These are phyloP conservation scores for Barnardius zonarius DNA, from an alignment of 2,113 vertebrate genomes.

Conservation along the genomic window DNA sequence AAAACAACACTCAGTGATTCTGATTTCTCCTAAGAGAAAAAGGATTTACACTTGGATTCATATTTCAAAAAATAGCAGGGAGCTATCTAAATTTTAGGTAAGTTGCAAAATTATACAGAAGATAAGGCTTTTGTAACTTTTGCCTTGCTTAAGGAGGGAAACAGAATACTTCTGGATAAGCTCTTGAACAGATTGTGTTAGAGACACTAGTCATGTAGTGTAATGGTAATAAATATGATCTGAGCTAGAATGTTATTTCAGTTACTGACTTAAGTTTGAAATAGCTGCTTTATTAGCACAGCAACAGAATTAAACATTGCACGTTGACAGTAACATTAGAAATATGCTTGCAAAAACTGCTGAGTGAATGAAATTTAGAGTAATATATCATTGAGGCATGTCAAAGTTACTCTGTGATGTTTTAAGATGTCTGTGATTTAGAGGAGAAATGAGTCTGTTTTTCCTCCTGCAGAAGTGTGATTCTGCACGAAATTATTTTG, in stretches of 20 bases:
- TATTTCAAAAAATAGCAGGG: background rate
- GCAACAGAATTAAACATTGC: slow-evolving; percentile 13
- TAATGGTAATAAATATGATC: background rate
- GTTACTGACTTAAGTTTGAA: background rate
- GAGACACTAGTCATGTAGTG: background rate
- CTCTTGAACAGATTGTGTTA: background rate
- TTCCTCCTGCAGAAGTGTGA: background rate
- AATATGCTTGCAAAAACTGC: slow-evolving; percentile 20
- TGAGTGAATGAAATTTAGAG: slow-evolving; percentile 41
- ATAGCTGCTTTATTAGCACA: slow-evolving; percentile 55
- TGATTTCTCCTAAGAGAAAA: slow-evolving; percentile 20
- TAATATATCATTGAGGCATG: slow-evolving; percentile 27
- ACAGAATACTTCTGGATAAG: background rate
- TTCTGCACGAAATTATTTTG: background rate
- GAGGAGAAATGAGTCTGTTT: background rate
- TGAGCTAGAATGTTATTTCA: slow-evolving; percentile 2
- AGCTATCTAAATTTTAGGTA: slow-evolving; percentile 8
- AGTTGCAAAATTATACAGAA: background rate
- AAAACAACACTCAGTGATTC: slow-evolving; percentile 1
- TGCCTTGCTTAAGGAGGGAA: background rate
- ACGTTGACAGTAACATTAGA: slow-evolving; percentile 37
- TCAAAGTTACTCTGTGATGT: background rate
- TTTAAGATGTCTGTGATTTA: slow-evolving; percentile 33
- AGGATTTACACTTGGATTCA: background rate
- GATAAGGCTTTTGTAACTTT: background rate